Evolutionary conservation across 2,113 vertebrate species (phyloP).

Genomic region (Silurus asotus): DNA sequence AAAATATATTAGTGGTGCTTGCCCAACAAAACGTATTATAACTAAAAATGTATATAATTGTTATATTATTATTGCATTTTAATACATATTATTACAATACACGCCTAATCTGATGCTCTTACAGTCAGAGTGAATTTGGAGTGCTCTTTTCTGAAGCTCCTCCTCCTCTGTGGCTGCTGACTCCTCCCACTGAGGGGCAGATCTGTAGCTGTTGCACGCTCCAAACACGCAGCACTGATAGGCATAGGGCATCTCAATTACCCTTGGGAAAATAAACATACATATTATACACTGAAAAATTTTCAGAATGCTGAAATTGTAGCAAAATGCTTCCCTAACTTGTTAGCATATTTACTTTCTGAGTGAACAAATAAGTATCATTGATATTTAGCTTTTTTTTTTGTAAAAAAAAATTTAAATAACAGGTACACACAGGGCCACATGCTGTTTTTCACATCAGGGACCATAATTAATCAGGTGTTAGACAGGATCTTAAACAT

Average conservation of each 20-base stretch:
- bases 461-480: not conserved
- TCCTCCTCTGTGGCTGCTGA: conserved; percentile 75
- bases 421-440: not conserved
- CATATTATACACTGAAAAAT: not conserved
- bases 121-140: conserved; percentile 82
- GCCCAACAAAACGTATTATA: no score
- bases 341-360: not conserved
- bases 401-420: no score
- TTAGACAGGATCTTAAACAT: not conserved
- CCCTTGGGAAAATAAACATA: conserved; percentile 65
- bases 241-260: conserved; percentile 90
- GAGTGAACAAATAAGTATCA: not conserved
- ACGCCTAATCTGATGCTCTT: conserved; percentile 60
- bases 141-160: conserved; percentile 78
- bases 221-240: conserved; percentile 94
- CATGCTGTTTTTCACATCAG: not conserved
- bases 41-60: no score
- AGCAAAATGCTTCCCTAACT: not conserved
- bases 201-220: conserved; percentile 80
- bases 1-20: no score
- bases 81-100: no score
- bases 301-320: not conserved
- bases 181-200: conserved; percentile 77
- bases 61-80: no score
- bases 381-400: not conserved